phyloP scores from a whole-genome alignment of 1,140 invertebrate genomes.

The Dendroctonus valens region DNA sequence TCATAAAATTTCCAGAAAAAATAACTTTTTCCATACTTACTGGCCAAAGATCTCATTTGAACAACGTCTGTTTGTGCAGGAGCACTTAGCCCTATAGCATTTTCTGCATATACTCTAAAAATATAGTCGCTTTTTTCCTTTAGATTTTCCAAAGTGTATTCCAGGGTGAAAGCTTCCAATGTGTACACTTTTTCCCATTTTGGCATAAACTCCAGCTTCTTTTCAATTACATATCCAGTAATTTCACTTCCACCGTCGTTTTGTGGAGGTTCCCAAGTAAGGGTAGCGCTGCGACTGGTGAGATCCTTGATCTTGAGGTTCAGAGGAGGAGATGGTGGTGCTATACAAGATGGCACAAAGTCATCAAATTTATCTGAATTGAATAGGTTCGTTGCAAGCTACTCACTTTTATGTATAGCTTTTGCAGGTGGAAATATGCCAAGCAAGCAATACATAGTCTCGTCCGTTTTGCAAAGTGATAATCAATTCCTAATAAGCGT shows the following conservation, averaged over 20 bases:
- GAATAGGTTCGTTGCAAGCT: background rate
- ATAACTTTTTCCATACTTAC: too few relatives aligned
- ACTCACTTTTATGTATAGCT: slow-evolving; percentile 45
- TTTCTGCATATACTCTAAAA: slow-evolving; percentile 91
- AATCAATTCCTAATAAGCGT: slow-evolving; percentile 44
- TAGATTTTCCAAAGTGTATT: slow-evolving; percentile 82
- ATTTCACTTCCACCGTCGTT: slow-evolving; percentile 84
- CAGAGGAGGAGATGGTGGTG: slow-evolving; percentile 77
- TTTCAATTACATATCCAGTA: slow-evolving; percentile 92
- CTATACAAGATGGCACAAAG: slow-evolving; percentile 52
- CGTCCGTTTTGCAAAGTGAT: slow-evolving; percentile 48
- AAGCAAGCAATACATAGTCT: slow-evolving; percentile 53
- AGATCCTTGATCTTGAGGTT: slow-evolving; percentile 75
- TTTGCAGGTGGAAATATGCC: slow-evolving; percentile 59
- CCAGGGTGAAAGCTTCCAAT: slow-evolving; percentile 71
- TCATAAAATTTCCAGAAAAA: too few relatives aligned
- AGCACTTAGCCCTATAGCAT: slow-evolving; percentile 79
- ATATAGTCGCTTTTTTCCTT: slow-evolving; percentile 85
- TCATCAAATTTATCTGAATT: too few relatives aligned
- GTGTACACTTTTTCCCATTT: slow-evolving; percentile 91
- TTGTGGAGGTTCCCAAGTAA: slow-evolving; percentile 82
- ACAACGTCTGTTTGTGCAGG: slow-evolving; percentile 77
- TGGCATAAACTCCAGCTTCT: slow-evolving; percentile 67
- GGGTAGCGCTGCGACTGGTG: slow-evolving; percentile 80
- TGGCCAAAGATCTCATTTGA: slow-evolving; percentile 89